Base-by-base conservation (phyloP, 2,888 invertebrate genomes). In the Brenthis daphne region DNA sequence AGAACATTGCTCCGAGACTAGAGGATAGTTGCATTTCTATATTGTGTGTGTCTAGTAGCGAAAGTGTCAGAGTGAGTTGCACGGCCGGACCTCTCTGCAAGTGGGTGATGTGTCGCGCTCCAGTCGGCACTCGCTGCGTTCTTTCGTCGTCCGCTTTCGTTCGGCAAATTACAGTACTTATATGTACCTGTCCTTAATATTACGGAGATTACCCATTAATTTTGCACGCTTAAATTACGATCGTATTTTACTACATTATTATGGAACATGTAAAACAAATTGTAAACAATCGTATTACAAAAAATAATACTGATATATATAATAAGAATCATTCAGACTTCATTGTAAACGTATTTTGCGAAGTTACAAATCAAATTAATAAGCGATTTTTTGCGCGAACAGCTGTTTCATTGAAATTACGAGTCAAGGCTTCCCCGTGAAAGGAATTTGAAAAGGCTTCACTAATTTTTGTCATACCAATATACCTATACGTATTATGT, bases 101-200 rank as follows among this genome's bases (percentile, higher is more conserved):
- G 82, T 86, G 80, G 85, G 84, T 84, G 85, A 86, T 86, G 80
- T 82, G 88, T 85, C 79, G 83, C 89, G 88, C 85, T 88, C 81
- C 83, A 87, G 81, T 88, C 85, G 83, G 73, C 83, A 87, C 81
- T 88, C 85, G 83, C 73, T 80, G 75, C 71, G 73, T 76, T 77
- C 71, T 73, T 77, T 80, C 81, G 80, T 81, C 78, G 82, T 74
- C 82, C 78, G 82, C 81, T 85, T 84, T 85, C 81, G 77, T 81
- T 57, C 16, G 12, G 78, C 58, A 61, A 66, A 68, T 70, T 79
- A 82, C 81, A 79, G 79, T 80, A 80, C 78, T 75, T 80, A 81
- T 79, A 77, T 78, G 76, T 78, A 79, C 79, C 73, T 78, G 73
- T 70, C 77, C 74, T 78, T 79, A 76, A 80, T 80, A 79, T 78